Percentiles rank a stretch among this genome's conserved stretches.
Conservation (phyloP, 2,113 vertebrate species). For the Triplophysa siluroides region DNA sequence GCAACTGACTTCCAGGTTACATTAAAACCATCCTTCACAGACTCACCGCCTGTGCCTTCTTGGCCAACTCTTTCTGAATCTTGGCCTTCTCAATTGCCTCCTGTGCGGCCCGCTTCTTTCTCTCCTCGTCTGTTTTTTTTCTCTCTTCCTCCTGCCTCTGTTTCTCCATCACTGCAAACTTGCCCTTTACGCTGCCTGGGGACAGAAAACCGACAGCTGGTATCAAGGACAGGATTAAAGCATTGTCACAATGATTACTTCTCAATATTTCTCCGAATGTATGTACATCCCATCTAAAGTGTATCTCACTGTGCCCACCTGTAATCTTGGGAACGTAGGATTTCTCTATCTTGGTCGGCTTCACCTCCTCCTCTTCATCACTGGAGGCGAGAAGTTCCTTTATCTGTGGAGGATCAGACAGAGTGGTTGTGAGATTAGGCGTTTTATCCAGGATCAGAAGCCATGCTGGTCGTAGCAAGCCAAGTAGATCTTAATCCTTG, state of each 20-base stretch:
- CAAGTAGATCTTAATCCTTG: constrained; percentile 65
- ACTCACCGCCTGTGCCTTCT: constrained; percentile 87
- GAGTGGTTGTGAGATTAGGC: constrained; percentile 61
- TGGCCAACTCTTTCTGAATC: constrained; percentile 91
- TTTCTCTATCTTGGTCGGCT: constrained; percentile 84
- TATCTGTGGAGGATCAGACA: constrained; percentile 71
- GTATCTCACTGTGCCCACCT: constrained; percentile 74
- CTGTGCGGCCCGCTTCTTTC: constrained; percentile 88
- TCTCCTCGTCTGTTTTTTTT: constrained; percentile 88
- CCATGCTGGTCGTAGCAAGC: constrained; percentile 71
- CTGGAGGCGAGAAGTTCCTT: constrained; percentile 94
- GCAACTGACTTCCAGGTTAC: constrained; percentile 19
- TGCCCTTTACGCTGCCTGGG: constrained; percentile 95
- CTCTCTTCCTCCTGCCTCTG: constrained; percentile 89
- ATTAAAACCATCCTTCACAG: constrained; percentile 11
- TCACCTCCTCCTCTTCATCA: constrained; percentile 87
- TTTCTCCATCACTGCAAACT: constrained; percentile 97
- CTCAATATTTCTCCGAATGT: background rate
- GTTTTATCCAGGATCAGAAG: constrained; percentile 73
- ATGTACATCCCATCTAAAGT: background rate
- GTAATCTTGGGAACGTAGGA: constrained; percentile 96
- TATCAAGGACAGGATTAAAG: constrained; percentile 29
- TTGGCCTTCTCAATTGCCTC: constrained; percentile 92
- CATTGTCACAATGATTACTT: background rate
- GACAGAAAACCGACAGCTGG: constrained; percentile 40